A percentile compares a stretch with the other conserved stretches of the same genome.
Conservation (phyloP, 2,113 vertebrate genomes). For the Sula dactylatra region DNA sequence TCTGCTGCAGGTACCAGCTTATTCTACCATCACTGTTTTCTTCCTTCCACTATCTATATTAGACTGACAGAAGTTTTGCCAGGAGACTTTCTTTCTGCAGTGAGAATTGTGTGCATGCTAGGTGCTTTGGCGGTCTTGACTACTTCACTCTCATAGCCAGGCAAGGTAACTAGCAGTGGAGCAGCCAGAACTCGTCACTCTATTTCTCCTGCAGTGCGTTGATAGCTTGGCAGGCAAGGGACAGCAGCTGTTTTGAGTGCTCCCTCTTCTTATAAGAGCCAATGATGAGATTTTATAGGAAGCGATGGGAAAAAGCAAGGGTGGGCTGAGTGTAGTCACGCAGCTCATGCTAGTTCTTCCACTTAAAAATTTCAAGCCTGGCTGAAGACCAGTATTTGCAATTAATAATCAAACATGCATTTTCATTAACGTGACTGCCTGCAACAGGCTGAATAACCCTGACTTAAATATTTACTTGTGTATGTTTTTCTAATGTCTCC, state of each 20-base stretch:
- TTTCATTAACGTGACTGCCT: neutral
- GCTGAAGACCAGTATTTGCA: neutral
- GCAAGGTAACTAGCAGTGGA: neutral
- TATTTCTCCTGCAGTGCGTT: neutral
- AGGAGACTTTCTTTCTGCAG: neutral
- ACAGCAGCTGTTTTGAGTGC: slow-evolving; percentile 7
- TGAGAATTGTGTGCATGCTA: neutral
- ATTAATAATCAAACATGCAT: neutral
- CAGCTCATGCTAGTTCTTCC: neutral
- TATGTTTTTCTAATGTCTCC: neutral
- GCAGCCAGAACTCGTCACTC: neutral
- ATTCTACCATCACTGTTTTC: neutral
- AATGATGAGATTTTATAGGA: slow-evolving; percentile 20
- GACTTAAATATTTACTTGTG: slow-evolving; percentile 29
- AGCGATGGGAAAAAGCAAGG: neutral
- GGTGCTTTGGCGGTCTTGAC: neutral
- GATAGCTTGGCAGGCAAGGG: slow-evolving; percentile 1
- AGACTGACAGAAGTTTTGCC: neutral
- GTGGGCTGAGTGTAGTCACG: neutral
- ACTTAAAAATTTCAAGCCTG: neutral
- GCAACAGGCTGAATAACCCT: neutral
- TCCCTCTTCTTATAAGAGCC: neutral
- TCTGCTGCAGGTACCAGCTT: neutral
- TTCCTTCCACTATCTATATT: neutral
- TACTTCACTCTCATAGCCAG: neutral